Evolutionary conservation across 1,140 invertebrate species (phyloP), one percentile per base, ranked within the genome.

Genomic region (Heliconius eleuchia): DNA sequence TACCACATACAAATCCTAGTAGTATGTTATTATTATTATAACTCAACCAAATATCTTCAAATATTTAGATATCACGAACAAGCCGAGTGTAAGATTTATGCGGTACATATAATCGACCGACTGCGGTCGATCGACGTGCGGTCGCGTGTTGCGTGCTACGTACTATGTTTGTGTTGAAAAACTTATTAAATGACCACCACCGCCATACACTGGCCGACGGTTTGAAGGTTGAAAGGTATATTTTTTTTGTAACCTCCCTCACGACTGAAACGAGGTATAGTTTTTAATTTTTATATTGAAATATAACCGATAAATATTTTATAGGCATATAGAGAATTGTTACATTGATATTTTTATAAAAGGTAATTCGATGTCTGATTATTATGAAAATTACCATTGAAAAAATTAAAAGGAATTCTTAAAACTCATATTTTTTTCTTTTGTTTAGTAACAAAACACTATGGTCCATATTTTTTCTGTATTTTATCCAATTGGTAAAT

Each of bases 111-210:
- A 76, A 79, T 80, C 71, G 74, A 76, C 79, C 79, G 71, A 73
- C 74, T 76, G 79, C 79, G 74, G 79, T 75, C 50, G 79, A 57
- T 42, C 34, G 60, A 30, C 60, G 60, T 66, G 60, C 60, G 60
- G 60, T 66, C 23, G 60, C 70, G 78, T 71, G 73, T 60, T 55
- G 60, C 78, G 78, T 76, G 79, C 74, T 52, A 66, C 60, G 18
- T 46, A 16, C 42, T 46, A 16, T 23, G 76, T 75, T 74, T 75
- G 79, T 80, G 79, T 52, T 71, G 76, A 76, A 78, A 80, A 80
- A 76, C 79, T 80, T 76, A 80, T 80, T 80, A 80, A 76, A 76
- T 80, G 79, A 80, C 60, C 60, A 66, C 79, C 79, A 71, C 39
- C 3, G 23, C 74, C 79, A 80, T 76, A 75, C 66, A 66, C 57